phyloP scores from a whole-genome alignment of 2,113 vertebrate species.

The Neolamprologus sp. region DNA sequence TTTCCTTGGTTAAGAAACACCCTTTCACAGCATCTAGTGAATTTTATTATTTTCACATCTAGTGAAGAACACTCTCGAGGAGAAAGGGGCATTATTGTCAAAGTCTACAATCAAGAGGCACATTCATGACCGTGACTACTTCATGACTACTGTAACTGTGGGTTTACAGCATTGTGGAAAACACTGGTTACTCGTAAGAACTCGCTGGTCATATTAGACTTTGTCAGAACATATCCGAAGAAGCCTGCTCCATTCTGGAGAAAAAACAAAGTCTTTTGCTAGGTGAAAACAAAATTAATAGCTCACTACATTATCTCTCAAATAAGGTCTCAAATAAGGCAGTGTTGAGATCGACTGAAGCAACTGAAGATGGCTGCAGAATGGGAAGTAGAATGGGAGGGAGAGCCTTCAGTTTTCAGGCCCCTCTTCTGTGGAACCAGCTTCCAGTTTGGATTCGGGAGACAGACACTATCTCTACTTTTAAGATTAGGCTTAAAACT shows the following conservation, averaged over 20 bases:
- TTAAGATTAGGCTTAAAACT: no score
- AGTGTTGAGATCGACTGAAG: neutral
- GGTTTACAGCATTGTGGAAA: neutral
- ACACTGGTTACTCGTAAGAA: neutral
- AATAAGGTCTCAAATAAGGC: neutral
- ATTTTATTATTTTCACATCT: neutral
- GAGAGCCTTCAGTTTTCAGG: no score
- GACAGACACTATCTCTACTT: no score
- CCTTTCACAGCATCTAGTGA: neutral
- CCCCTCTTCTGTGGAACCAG: no score
- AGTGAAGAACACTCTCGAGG: neutral
- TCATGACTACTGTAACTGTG: neutral
- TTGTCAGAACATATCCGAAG: neutral
- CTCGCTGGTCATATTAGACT: neutral
- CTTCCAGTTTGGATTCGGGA: no score
- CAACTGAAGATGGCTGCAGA: neutral
- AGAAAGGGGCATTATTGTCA: neutral
- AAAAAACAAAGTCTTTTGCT: neutral
- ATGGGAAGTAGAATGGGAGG: no score
- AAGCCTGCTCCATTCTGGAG: neutral
- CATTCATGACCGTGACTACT: neutral
- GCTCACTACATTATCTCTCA: neutral
- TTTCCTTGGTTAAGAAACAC: neutral
- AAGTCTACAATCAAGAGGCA: neutral
- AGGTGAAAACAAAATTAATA: neutral